These are phyloP conservation scores for Hedychridium roseum DNA, from an alignment of 2,888 invertebrate genomes.

Conservation along the genomic window DNA sequence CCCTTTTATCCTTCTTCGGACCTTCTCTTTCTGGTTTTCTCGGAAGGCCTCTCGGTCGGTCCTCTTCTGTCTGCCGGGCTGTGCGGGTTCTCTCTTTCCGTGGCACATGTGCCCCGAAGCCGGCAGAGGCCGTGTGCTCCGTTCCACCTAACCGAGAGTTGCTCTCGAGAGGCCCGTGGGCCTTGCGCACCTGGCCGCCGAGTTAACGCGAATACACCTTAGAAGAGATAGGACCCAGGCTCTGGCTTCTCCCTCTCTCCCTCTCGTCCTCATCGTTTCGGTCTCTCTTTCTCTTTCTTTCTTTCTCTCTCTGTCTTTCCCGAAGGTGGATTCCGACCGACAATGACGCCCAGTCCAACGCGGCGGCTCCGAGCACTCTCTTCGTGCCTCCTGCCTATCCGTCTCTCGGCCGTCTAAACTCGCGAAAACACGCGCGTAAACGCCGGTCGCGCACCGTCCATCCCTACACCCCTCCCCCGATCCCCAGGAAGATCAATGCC, in stretches of 20 bases:
- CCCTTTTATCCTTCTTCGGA: too few species aligned
- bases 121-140: conserved; percentile 29
- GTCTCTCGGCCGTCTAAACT: too few species aligned
- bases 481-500: too few species aligned
- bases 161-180: conserved; percentile 25
- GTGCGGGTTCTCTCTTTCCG: conserved; percentile 7
- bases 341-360: conserved; percentile 62
- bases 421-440: too few species aligned
- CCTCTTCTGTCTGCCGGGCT: background rate
- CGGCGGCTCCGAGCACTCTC: conserved; percentile 47
- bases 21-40: too few species aligned
- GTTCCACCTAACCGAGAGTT: conserved; percentile 52
- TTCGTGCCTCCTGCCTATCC: conserved; percentile 17
- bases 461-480: too few species aligned
- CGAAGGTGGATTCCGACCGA: conserved; percentile 46
- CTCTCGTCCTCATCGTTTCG: too few species aligned
- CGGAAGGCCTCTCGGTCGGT: too few species aligned
- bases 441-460: too few species aligned
- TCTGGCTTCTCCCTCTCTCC: too few species aligned
- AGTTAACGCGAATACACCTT: conserved; percentile 50
- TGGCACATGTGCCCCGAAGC: conserved; percentile 27
- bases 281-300: too few species aligned
- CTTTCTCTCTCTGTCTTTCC: too few species aligned
- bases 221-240: conserved; percentile 56
- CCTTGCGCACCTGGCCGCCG: conserved; percentile 24